Base-by-base conservation (phyloP, 30 jellyfish, hydroid and myxozoan genomes). In the Aurelia sp. region DNA sequence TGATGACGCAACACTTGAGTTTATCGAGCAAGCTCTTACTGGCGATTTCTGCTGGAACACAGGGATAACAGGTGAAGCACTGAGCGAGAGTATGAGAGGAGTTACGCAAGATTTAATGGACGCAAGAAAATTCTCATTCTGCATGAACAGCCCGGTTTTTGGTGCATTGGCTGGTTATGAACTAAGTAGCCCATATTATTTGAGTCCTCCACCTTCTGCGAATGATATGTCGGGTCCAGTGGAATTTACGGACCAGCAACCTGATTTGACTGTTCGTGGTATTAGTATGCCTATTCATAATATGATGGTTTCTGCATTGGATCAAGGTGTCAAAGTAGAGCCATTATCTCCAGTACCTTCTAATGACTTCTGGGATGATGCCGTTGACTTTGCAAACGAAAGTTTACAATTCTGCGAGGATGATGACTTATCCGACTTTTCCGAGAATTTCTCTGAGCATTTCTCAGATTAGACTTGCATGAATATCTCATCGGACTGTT, bases 121-220 rank as follows among this genome's bases (percentile, higher is more conserved):
- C 62, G 99, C 99, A 0, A 72, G 99, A 61, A 80, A 81, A 17
- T 79, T 77, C 52, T 60, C 90, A 52, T 89, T 73, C 53, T 72
- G 90, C 40, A 73, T 92, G 67, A 91, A 86, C 85, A 90, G 96
- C 65, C 84, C 97, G 76, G 62, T 33, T 20, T 81, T 90, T 50
- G 75, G 96, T 31, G 55, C 91, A 15, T 30, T 84, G 19, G 76
- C 84, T 33, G 91, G 92, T 21, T 67, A 87, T 68, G 91, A 90
- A 40, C 73, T 90, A 73, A 76, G 98, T 74, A 85, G 98, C 63
- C 98, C 99, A 9, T 88, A 82, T 55, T 95, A 96, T 74, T 69
- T 96, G 66, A 83, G 97, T 65, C 99, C 99, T 35, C 99, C 99
- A 60, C 97, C 91, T 2, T 90, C 97, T 24, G 94, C 97, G 18